A percentile compares a stretch with the other conserved stretches of the same genome.
phyloP scores from a whole-genome alignment of 2,888 invertebrate species.

The Enchytraeus crypticus region DNA sequence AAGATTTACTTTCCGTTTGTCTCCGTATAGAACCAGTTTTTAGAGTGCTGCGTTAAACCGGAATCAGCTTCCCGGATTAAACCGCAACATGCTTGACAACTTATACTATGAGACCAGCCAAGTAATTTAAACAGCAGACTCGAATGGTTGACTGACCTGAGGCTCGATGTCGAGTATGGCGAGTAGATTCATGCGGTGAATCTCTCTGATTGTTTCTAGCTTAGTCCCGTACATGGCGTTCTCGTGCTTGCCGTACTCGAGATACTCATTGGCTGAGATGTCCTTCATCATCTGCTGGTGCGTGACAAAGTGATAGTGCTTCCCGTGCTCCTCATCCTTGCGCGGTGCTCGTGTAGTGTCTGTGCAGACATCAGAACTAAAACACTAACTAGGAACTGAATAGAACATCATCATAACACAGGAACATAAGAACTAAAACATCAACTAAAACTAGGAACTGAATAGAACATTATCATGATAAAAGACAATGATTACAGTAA shows the following conservation, averaged over 20 bases:
- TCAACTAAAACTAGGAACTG: too few relatives aligned
- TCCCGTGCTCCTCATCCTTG: slow-evolving; percentile 91
- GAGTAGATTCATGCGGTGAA: slow-evolving; percentile 90
- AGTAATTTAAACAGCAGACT: too few relatives aligned
- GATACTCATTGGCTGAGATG: slow-evolving; percentile 92
- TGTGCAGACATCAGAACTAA: slow-evolving; percentile 45
- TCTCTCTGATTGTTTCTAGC: slow-evolving; percentile 91
- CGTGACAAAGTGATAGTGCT: slow-evolving; percentile 95
- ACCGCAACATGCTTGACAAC: too few relatives aligned
- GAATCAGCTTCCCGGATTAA: too few relatives aligned
- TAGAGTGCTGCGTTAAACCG: too few relatives aligned
- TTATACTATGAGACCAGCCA: too few relatives aligned
- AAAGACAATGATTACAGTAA: too few relatives aligned
- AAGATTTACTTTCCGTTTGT: too few relatives aligned
- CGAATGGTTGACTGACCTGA: too few relatives aligned
- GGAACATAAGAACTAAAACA: not conserved
- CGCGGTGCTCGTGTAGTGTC: slow-evolving; percentile 93
- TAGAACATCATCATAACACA: not conserved
- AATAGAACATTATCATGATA: too few relatives aligned
- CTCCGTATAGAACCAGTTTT: too few relatives aligned
- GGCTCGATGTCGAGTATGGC: slow-evolving; percentile 98
- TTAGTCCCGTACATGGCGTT: slow-evolving; percentile 98
- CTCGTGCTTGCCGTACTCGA: slow-evolving; percentile 75
- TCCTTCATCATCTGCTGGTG: slow-evolving; percentile 99
- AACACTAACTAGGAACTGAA: not conserved